Evolutionary conservation across 1,140 invertebrate genomes (phyloP), one percentile per base, ranked within the genome.

Genomic region (Zaprionus vittiger): DNA sequence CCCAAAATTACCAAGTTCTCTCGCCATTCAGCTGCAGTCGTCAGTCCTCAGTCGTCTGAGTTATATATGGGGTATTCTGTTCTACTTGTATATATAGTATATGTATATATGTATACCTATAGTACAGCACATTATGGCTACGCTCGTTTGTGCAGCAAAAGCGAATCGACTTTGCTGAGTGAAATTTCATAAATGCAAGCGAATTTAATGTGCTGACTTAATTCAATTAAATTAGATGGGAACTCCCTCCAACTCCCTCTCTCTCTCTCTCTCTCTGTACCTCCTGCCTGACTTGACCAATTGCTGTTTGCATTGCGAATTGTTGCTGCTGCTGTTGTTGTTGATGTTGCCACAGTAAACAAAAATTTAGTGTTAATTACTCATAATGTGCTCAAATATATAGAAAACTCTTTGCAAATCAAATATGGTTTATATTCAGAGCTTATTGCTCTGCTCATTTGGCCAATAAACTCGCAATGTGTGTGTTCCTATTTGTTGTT

Each of bases 1-100:
- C 47, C 60, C 47, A 66, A 73, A 66, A 66, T 72, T 47, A 47
- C 41, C 41, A 47, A 47, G 41, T 47, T n/a, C 17, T n/a, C 41
- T 47, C n/a, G 41, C 41, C 41, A 47, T 20, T 47, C 41, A 47
- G n/a, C 41, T 47, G 41, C 41, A 47, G 41, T 47, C 41, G n/a
- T 47, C 41, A 47, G 41, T 38, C 37, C 37, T 38, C 37, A 38
- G 37, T 47, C 7, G 41, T 4, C n/a, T 34, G 31, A 17, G 41
- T 47, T 47, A 47, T 47, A 7, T 47, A 47, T 47, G 41, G 41
- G 38, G 15, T n/a, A 6, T 41, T 41, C 38, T 41, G 6, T 41
- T n/a, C 15, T n/a, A n/a, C n/a, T n/a, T n/a, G n/a, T n/a, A 41
- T 41, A 34, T 34, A 34, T 34, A 34, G 31, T 34, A 34, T 15